Conservation (phyloP, 1,140 invertebrate genomes). For the Zaprionus nigranus region DNA sequence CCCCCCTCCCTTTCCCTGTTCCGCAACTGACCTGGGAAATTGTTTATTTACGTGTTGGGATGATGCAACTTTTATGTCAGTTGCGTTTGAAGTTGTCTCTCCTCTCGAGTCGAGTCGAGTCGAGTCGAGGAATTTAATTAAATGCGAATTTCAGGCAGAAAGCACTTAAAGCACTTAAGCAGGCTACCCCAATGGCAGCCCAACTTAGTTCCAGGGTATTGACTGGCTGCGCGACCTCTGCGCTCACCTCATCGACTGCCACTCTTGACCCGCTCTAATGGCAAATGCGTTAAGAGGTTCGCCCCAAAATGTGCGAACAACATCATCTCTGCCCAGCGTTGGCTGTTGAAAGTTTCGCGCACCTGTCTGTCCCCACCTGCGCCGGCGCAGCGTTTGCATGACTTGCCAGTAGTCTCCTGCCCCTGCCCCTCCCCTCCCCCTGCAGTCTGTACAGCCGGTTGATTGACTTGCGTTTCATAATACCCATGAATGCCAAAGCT, state of each 20-base stretch:
- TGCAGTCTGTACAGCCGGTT: slow-evolving; percentile 22
- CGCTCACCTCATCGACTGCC: not conserved
- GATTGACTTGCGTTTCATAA: slow-evolving; percentile 57
- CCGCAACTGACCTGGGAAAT: slow-evolving; percentile 16
- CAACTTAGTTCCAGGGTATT: not conserved
- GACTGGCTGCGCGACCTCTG: not conserved
- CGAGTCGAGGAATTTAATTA: not conserved
- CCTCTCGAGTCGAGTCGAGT: not conserved
- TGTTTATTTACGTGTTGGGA: slow-evolving; percentile 24
- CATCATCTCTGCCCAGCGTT: slow-evolving; percentile 26
- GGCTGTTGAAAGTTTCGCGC: slow-evolving; percentile 45
- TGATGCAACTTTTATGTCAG: slow-evolving; percentile 45
- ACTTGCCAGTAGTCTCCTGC: slow-evolving; percentile 21
- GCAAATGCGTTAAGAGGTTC: slow-evolving; percentile 6
- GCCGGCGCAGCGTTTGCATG: slow-evolving; percentile 39
- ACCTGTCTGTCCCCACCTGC: not conserved
- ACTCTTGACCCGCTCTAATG: slow-evolving; percentile 30
- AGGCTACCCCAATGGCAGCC: too few species aligned
- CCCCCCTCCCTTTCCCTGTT: not conserved
- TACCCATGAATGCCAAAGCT: slow-evolving; percentile 45
- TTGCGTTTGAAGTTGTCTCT: not conserved
- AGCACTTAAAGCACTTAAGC: not conserved
- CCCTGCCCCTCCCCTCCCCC: not conserved
- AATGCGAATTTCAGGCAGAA: not conserved
- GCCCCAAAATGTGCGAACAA: slow-evolving; percentile 50